Conservation (phyloP, 2,797 vertebrate species). For the Sebastes umbrosus region DNA sequence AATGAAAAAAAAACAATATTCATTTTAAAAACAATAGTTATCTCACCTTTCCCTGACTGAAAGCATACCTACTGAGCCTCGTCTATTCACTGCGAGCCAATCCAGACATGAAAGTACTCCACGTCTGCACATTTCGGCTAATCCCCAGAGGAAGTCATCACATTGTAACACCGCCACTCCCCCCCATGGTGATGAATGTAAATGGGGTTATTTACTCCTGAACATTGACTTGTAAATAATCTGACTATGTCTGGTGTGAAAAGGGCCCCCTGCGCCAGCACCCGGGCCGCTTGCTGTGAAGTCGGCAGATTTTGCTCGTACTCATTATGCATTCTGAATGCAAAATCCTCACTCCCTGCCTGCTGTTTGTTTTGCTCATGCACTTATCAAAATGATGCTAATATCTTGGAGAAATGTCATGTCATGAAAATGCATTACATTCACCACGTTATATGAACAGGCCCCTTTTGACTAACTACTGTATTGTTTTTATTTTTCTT, state of each 20-base stretch:
- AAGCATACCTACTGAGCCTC: slow-evolving; percentile 11
- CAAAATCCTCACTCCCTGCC: slow-evolving; percentile 26
- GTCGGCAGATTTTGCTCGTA: slow-evolving; percentile 31
- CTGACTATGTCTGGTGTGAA: slow-evolving; percentile 39
- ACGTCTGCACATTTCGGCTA: slow-evolving; percentile 41
- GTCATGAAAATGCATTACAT: slow-evolving; percentile 54
- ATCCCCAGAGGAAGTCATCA: slow-evolving; percentile 57
- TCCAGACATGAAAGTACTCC: slow-evolving; percentile 38
- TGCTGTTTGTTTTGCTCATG: slow-evolving; percentile 64
- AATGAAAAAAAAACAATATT: slow-evolving; percentile 22
- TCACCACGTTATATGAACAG: neutral
- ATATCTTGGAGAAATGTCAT: slow-evolving; percentile 62
- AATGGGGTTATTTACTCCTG: slow-evolving; percentile 70
- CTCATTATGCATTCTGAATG: slow-evolving; percentile 54
- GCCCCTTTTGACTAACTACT: slow-evolving; percentile 1
- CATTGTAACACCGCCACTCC: slow-evolving; percentile 25
- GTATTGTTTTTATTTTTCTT: slow-evolving; percentile 16
- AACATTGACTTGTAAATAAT: slow-evolving; percentile 72
- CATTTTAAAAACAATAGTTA: neutral
- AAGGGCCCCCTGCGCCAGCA: slow-evolving; percentile 29
- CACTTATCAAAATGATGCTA: slow-evolving; percentile 50
- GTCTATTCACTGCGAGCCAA: slow-evolving; percentile 13
- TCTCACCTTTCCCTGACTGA: neutral
- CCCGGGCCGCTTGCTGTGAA: slow-evolving; percentile 52
- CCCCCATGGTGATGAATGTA: slow-evolving; percentile 52